Evolutionary conservation across 53 echinoderm and acorn worm genomes (phyloP).

Genomic region (Glandiceps talaboti): DNA sequence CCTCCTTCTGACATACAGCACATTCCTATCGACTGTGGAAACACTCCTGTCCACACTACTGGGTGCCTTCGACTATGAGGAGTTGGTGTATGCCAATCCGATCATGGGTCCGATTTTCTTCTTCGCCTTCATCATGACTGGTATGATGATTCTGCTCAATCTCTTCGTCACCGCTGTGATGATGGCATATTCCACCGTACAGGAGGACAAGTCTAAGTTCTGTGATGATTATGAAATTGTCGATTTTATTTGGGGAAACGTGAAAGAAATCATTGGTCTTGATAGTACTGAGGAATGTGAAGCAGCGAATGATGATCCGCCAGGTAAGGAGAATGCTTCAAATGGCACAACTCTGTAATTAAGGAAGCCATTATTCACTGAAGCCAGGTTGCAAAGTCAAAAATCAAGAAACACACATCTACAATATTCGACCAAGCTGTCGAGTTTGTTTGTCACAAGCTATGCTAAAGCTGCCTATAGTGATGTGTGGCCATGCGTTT

Average conservation of each 20-base stretch:
- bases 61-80: background rate
- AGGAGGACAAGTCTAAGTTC: constrained; percentile 6
- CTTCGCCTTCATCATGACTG: background rate
- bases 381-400: no score
- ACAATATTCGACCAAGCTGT: no score
- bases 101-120: background rate
- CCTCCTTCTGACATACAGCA: background rate
- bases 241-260: constrained; percentile 24
- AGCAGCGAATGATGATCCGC: background rate
- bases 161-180: background rate
- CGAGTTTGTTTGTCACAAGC: no score
- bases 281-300: background rate
- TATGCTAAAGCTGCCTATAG: no score
- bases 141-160: background rate
- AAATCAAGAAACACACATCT: no score
- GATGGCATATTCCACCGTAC: constrained; percentile 38
- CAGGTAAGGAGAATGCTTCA: no score
- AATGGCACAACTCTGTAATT: no score
- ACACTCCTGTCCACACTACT: background rate
- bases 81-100: background rate
- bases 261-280: constrained; percentile 13
- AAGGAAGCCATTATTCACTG: no score
- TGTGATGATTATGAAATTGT: constrained; percentile 25
- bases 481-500: no score
- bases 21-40: background rate